Evolutionary conservation across 2,888 invertebrate species (phyloP).

Genomic region (Melanargia galathea): DNA sequence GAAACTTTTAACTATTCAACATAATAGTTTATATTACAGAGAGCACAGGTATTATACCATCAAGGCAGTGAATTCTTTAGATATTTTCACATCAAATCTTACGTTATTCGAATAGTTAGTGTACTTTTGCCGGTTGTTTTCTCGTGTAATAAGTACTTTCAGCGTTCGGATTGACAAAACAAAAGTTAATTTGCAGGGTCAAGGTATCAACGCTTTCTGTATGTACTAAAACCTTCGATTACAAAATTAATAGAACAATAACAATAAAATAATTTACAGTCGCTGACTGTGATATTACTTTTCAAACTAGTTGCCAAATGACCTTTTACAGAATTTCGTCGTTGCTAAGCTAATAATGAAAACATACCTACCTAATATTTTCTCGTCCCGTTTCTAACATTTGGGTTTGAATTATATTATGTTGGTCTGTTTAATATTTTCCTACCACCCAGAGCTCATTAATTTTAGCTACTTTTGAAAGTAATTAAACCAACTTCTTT

Average conservation of each 20-base stretch:
- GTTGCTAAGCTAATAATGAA: too few species aligned
- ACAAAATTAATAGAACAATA: slow-evolving; percentile 19
- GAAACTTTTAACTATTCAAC: too few species aligned
- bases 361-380: background rate
- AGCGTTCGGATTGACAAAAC: background rate
- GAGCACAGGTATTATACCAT: background rate
- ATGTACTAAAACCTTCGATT: slow-evolving; percentile 16
- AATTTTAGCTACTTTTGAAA: too few species aligned
- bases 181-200: slow-evolving; percentile 18
- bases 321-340: slow-evolving; percentile 2
- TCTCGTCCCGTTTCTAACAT: background rate
- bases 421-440: too few species aligned
- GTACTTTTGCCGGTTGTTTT: background rate
- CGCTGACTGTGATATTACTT: background rate
- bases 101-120: background rate
- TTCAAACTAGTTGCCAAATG: background rate
- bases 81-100: background rate
- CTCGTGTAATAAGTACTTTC: background rate
- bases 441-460: too few species aligned
- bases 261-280: background rate
- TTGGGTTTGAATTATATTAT: too few species aligned
- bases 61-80: background rate
- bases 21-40: too few species aligned
- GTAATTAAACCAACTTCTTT: too few species aligned
- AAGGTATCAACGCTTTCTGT: slow-evolving; percentile 16